Conservation (phyloP, 2,113 vertebrate species). For the Micronycteris hirsuta region DNA sequence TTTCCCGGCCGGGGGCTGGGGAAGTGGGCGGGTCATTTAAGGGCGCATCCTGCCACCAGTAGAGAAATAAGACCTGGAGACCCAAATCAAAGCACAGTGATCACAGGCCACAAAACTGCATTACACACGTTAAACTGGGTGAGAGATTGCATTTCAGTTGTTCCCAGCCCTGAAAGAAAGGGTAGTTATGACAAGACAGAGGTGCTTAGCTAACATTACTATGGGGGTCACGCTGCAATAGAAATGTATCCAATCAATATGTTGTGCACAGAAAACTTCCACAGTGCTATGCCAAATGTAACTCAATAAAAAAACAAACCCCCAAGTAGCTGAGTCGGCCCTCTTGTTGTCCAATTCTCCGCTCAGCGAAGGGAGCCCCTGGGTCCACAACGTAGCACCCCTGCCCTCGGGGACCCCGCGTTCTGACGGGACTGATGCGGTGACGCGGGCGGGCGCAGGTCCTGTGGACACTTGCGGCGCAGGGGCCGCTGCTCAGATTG, state of each 20-base stretch:
- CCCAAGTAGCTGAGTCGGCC: not conserved
- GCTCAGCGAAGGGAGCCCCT: not conserved
- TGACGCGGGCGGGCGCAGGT: not conserved
- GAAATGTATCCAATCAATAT: not conserved
- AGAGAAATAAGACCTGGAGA: not conserved
- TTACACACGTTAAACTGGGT: not conserved
- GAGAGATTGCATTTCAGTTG: not conserved
- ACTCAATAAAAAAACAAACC: not conserved
- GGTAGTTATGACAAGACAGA: not conserved
- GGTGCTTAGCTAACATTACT: not conserved
- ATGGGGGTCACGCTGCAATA: not conserved
- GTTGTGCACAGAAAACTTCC: not conserved
- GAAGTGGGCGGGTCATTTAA: not conserved
- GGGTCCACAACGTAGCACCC: not conserved
- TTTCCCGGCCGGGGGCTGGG: accelerated
- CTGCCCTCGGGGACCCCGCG: not conserved
- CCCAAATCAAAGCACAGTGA: not conserved
- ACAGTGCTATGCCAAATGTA: not conserved
- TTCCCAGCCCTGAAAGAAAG: not conserved
- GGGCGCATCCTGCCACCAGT: not conserved
- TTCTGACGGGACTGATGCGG: not conserved
- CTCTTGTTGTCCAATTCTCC: not conserved
- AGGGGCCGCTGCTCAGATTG: not conserved
- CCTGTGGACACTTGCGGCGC: not conserved
- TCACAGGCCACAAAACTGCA: not conserved